Evolutionary conservation across 1,140 invertebrate species (phyloP).

Genomic region (Saccostrea cuccullata): DNA sequence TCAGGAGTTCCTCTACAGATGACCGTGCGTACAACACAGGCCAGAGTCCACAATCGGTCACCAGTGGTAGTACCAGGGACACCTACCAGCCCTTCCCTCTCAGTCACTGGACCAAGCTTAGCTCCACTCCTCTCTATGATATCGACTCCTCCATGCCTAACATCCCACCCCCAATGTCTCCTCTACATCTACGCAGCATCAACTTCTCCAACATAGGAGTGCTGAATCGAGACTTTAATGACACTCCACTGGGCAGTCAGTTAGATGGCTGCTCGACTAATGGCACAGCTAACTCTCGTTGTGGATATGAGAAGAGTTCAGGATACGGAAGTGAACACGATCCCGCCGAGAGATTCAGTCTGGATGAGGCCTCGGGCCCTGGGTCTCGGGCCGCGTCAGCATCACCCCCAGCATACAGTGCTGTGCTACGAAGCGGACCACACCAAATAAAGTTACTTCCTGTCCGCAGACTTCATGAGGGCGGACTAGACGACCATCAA

Average conservation of each 20-base stretch:
- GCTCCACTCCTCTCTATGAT: conserved; percentile 58
- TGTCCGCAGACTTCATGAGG: conserved; percentile 62
- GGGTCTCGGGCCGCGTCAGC: conserved; percentile 69
- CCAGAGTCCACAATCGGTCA: conserved; percentile 70
- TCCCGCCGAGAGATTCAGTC: conserved; percentile 70
- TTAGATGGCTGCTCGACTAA: conserved; percentile 67
- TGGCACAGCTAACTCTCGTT: conserved; percentile 69
- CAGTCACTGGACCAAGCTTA: conserved; percentile 69
- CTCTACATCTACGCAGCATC: conserved; percentile 70
- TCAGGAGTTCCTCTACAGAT: conserved; percentile 72
- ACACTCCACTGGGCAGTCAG: conserved; percentile 70
- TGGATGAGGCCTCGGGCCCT: conserved; percentile 67
- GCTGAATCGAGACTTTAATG: conserved; percentile 64
- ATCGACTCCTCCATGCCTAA: conserved; percentile 63
- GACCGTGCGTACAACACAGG: conserved; percentile 63
- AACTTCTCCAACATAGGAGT: conserved; percentile 65
- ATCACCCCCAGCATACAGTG: conserved; percentile 72
- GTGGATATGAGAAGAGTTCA: conserved; percentile 74
- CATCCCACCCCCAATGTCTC: conserved; percentile 74
- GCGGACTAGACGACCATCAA: conserved; percentile 60
- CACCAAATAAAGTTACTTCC: conserved; percentile 75
- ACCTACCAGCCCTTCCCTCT: conserved; percentile 66
- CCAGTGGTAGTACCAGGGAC: conserved; percentile 67
- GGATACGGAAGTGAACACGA: conserved; percentile 76
- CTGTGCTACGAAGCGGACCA: conserved; percentile 74